Base-by-base conservation (phyloP, 2,113 vertebrate genomes). In the Sporophila hypoxantha region DNA sequence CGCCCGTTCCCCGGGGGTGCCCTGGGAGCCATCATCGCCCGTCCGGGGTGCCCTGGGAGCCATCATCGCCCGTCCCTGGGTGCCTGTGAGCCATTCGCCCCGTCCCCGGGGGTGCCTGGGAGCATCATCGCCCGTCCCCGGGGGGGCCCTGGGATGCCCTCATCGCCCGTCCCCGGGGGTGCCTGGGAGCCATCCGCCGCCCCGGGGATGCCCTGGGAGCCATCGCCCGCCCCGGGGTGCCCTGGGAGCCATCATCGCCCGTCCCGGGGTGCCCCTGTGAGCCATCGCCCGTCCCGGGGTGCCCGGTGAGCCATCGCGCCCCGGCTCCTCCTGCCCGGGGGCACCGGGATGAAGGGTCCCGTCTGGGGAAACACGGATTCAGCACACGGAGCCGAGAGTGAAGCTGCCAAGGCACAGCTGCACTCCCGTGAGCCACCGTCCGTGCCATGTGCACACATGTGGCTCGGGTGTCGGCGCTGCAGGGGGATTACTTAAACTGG, bases 311-410 rank as follows among this genome's bases (percentile, higher is more conserved):
- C 19, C 55, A 10, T 11, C 12, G 61, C 19, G 10, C 34, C 2
- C 6, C 1, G n/a, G 55, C 44, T 22, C 6, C 44, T 32, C 6
- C 57, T 22, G 25, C 56, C 8, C 2, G 19, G 1, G 30, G 17
- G 23, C 39, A 9, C 7, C 2, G 30, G 37, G 1, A 2, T 2
- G 5, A 10, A 6, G 70, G 46, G 3, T 14, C 5, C 36, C 12
- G 20, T 2, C 22, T 9, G 67, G 2, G 61, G 14, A 9, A 42
- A 39, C 15, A 6, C 7, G 41, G 57, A 2, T 12, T 25, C 21
- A 1, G 0, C 17, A 0, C 0, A 0, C 2, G 18, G 8, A 23
- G 44, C 20, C 7, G 12, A 6, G 64, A 29, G 4, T 1, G 34
- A 3, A 11, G 76, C 41, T 16, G 59, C 59, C 17, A 0, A 11